Percentiles rank a stretch among this genome's conserved stretches.
Conservation (phyloP, 2,888 invertebrate genomes). For the Pilophorus perplexus region DNA sequence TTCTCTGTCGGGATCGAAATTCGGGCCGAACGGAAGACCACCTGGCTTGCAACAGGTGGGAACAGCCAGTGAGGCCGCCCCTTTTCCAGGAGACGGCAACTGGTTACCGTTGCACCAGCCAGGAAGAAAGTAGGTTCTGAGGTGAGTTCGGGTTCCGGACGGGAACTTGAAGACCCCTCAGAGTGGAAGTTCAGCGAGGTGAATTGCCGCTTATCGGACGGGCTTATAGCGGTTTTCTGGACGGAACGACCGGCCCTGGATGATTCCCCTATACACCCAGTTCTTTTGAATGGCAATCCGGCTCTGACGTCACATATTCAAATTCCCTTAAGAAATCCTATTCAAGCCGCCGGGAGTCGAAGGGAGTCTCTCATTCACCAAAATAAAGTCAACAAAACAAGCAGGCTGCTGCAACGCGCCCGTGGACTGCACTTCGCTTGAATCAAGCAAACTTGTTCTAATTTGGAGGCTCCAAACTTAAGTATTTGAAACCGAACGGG, state of each 20-base stretch:
- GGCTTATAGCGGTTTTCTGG: conserved; percentile 29
- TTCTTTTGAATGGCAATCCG: conserved; percentile 7
- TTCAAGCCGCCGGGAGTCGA: too few species aligned
- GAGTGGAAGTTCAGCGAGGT: conserved; percentile 36
- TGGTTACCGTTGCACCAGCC: conserved; percentile 38
- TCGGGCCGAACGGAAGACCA: conserved; percentile 14
- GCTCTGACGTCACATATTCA: conserved; percentile 18
- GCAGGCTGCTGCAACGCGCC: too few species aligned
- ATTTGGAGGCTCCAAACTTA: too few species aligned
- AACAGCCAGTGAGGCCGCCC: conserved; percentile 18
- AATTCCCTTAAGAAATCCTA: conserved; percentile 7
- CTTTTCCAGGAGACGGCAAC: conserved; percentile 33
- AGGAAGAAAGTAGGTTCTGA: conserved; percentile 37
- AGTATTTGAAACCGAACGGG: too few species aligned
- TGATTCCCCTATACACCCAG: not conserved
- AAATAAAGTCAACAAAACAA: too few species aligned
- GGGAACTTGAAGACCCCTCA: conserved; percentile 24
- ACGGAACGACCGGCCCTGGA: not conserved
- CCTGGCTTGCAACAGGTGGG: conserved; percentile 22
- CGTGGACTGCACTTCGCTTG: too few species aligned
- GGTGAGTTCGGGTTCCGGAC: conserved; percentile 23
- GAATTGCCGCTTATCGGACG: conserved; percentile 33
- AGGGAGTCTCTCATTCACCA: too few species aligned
- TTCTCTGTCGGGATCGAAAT: too few species aligned
- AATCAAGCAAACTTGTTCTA: too few species aligned